Conservation (phyloP, 1,140 invertebrate genomes). For the Eueides isabella region DNA sequence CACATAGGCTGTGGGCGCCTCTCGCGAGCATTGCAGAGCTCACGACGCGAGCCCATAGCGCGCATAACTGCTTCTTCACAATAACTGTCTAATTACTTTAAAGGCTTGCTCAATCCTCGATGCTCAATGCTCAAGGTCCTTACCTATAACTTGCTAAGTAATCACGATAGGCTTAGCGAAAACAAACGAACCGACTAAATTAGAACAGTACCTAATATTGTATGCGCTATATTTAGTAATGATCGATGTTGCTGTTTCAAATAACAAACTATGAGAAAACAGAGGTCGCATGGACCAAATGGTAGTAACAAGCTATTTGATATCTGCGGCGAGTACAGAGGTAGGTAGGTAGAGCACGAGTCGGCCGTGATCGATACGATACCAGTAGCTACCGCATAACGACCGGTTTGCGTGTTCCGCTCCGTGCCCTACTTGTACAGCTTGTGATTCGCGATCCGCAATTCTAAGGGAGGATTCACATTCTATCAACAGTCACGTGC, state of each 20-base stretch:
- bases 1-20: conserved; percentile 30
- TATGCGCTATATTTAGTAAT: neutral
- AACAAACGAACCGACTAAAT: neutral
- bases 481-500: too few relatives aligned
- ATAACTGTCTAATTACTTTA: conserved; percentile 36
- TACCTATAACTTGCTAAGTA: conserved; percentile 29
- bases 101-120: conserved; percentile 30
- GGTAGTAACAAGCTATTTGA: too few relatives aligned
- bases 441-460: conserved; percentile 18
- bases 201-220: too few relatives aligned
- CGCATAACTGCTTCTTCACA: neutral
- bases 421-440: conserved; percentile 26
- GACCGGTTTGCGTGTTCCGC: conserved; percentile 37
- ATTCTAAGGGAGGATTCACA: neutral
- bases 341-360: conserved; percentile 2
- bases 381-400: conserved; percentile 38
- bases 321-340: neutral
- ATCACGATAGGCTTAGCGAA: conserved; percentile 38
- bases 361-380: conserved; percentile 24
- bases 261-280: neutral
- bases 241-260: neutral
- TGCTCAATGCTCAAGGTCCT: conserved; percentile 26
- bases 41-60: too few relatives aligned
- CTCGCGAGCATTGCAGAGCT: too few relatives aligned
- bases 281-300: too few relatives aligned